Base-by-base conservation (phyloP, 2,888 invertebrate genomes). In the Adela reaumurella region DNA sequence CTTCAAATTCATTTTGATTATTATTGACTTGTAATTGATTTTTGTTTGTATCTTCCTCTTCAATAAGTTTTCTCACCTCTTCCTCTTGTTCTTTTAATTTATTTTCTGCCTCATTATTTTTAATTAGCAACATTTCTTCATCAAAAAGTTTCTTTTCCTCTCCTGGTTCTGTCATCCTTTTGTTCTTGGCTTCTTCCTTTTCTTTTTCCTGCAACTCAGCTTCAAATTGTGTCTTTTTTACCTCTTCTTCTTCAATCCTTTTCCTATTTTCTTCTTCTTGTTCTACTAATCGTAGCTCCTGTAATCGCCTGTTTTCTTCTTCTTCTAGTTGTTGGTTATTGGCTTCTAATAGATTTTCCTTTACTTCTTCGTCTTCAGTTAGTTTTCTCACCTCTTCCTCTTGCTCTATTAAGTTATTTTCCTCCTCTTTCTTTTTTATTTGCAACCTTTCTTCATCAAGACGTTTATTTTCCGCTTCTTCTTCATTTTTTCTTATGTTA, bases 291-390 rank as follows among this genome's bases (percentile, higher is more conserved):
- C n/a, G n/a, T n/a, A n/a, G n/a, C n/a, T n/a, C n/a, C n/a, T n/a
- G n/a, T n/a, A 50, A 29, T 44, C 54, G 52, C 43, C 14, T 64
- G 63, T 19, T 60, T 60, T 17, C 70, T 67, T 49, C 67, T 64
- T 16, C 64, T 67, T 17, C 66, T 10, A 24, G 24, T 10, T 24
- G 5, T 10, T 24, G 24, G 6, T 10, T 24, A 6, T 24, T 24
- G 24, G 6, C 10, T 24, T n/a, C n/a, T n/a, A n/a, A n/a, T n/a
- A n/a, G n/a, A n/a, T n/a, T n/a, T n/a, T n/a, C n/a, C 10, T 24
- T 5, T 24, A 24, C 10, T 24, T 24, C 10, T 10, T 24, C 24
- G 5, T 24, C 24, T 24, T 24, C 24, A 24, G 10, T 24, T n/a
- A n/a, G n/a, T 64, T 48, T 35, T 35, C 14, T 24, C 8, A 35